Evolutionary conservation across 2,888 invertebrate species (phyloP), one percentile per base, ranked within the genome.

Genomic region (Alloplasta piceator): DNA sequence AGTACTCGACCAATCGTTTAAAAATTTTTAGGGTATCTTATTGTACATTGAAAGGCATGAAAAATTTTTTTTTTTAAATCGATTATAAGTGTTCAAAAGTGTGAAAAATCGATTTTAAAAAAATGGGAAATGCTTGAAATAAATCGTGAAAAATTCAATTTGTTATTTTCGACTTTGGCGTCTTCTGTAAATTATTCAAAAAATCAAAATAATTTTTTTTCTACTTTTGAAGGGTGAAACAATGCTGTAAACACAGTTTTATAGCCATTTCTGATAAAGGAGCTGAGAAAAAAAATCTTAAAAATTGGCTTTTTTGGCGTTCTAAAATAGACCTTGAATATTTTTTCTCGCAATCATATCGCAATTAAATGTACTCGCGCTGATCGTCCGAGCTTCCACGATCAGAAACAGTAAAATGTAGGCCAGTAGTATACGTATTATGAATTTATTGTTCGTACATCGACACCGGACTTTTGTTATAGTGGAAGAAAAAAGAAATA

Each of bases 401-500:
- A 72, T 64, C 72, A 36, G 43, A 70, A 55, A 48, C 79, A 77
- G 78, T 82, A 82, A 81, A 63, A 60, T 46, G 86, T 89, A 87
- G 87, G 88, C 88, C 85, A 88, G 90, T 90, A 90, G 90, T 90
- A 71, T 74, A 89, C 86, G 87, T 90, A 89, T 76, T 60, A 67
- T 66, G 46, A 75, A 70, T 46, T 75, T 63, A 66, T 74, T 72
- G 77, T 84, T 76, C 81, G 76, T 82, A 60, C 55, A 52, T 52
- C 52, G 38, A 58, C 58, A 84, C 71, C 83, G 81, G 79, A 82
- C 61, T 75, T 56, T 12, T 68, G 61, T 68, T 16, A 82, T 72
- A 85, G 83, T 26, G 26, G 3, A 26, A 2, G 26, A 26, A 26
- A 2, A 26, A 26, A 26, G 3, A 26, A 26, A 26, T 26, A 26